Percentiles rank a stretch among this genome's conserved stretches.
Conservation (phyloP, 2,888 invertebrate genomes). For the Andrena haemorrhoa region DNA sequence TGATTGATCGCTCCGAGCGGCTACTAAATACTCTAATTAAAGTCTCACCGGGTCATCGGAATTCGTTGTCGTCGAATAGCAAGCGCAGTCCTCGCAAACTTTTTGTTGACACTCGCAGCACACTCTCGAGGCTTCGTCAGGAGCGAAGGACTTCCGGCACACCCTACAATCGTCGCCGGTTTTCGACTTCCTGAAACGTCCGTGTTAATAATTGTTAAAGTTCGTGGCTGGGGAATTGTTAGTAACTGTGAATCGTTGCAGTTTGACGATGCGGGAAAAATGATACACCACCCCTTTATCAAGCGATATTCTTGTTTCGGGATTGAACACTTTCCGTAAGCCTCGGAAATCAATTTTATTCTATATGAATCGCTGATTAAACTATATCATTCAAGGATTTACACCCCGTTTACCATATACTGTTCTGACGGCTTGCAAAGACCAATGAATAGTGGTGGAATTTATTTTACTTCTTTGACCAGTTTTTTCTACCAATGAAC, state of each 20-base stretch:
- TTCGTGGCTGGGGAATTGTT: background rate
- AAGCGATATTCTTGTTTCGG: too few relatives aligned
- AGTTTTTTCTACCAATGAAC: too few relatives aligned
- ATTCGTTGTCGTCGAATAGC: slow-evolving; percentile 94
- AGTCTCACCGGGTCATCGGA: slow-evolving; percentile 92
- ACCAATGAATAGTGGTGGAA: too few relatives aligned
- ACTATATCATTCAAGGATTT: too few relatives aligned
- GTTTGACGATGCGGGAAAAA: background rate
- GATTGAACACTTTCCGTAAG: too few relatives aligned
- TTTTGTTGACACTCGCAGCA: slow-evolving; percentile 96
- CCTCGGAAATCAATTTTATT: too few relatives aligned
- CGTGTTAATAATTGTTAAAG: slow-evolving; percentile 7
- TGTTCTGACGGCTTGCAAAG: too few relatives aligned
- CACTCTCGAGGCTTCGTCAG: slow-evolving; percentile 94
- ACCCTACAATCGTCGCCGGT: slow-evolving; percentile 92
- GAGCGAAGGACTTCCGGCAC: slow-evolving; percentile 95
- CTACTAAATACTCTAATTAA: slow-evolving; percentile 19
- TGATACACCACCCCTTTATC: background rate
- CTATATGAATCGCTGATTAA: too few relatives aligned
- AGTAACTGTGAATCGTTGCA: background rate
- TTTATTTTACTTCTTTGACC: too few relatives aligned
- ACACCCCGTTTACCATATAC: too few relatives aligned
- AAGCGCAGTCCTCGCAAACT: slow-evolving; percentile 97
- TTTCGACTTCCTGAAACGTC: slow-evolving; percentile 85
- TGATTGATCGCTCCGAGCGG: background rate